Evolutionary conservation across 2,113 vertebrate species (phyloP), one percentile per base, ranked within the genome.

Genomic region (Macroglossus sobrinus): DNA sequence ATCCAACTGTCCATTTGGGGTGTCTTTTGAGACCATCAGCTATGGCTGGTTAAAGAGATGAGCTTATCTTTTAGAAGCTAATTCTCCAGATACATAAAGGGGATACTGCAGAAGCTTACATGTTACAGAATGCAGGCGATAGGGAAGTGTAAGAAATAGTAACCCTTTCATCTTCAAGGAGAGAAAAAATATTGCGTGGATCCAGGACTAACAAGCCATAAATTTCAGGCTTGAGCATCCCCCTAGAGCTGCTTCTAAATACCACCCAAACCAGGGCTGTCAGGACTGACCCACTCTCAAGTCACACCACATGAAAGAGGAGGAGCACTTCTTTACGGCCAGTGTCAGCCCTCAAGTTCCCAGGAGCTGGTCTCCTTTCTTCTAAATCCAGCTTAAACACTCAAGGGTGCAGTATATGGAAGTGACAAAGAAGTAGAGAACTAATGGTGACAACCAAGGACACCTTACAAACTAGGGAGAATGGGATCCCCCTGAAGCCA

Each of bases 111-210:
- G 78, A 91, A 86, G 47, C 38, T 63, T 85, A 21, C 43, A 16
- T 43, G 26, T 69, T 89, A 82, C 91, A 79, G 90, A 82, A 95
- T 50, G 74, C 81, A 95, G 89, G 64, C 82, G 68, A 47, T 33
- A 30, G 40, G 69, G 43, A 38, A 61, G 38, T 33, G 64, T n/a
- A 72, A 35, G 80, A 69, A 50, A 75, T 14, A 75, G 84, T 40
- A 72, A 68, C 59, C 66, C 95, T 92, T 97, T 96, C 96, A 96
- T 97, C 92, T 96, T 94, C 55, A 90, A 92, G 92, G 76, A 8
- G 40, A 97, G 87, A 88, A 75, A 85, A 94, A 94, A 84, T 94
- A 94, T 86, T 40, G 57, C 82, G 66, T 30, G 63, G 13, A 28
- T 86, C 53, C 24, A 38, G 53, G 93, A 92, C 59, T 93, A 89